A percentile compares a stretch with the other conserved stretches of the same genome.
Evolutionary conservation across 2,797 vertebrate genomes (phyloP).

Genomic region (Malacoctenus gilli): DNA sequence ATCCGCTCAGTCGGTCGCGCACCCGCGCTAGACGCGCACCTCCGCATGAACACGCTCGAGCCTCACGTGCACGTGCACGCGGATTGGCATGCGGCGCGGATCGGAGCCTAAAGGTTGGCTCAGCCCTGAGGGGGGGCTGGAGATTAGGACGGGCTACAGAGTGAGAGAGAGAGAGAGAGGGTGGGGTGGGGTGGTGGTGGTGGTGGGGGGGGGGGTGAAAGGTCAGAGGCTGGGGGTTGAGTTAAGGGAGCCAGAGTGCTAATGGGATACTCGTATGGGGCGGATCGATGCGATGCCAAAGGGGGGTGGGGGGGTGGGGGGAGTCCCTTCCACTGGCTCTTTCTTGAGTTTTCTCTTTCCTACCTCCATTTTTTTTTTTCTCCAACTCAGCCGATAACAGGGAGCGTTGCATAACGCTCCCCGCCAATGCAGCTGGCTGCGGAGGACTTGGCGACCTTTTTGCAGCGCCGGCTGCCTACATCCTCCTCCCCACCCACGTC

Average conservation of each 20-base stretch:
- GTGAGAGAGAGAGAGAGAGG: slow-evolving; percentile 52
- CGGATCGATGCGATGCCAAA: neutral
- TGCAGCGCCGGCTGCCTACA: slow-evolving; percentile 13
- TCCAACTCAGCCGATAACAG: slow-evolving; percentile 3
- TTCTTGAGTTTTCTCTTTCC: slow-evolving; percentile 4
- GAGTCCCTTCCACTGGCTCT: neutral
- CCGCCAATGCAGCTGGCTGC: slow-evolving; percentile 5
- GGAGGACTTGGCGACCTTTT: slow-evolving; percentile 52
- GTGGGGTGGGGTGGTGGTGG: slow-evolving; percentile 1
- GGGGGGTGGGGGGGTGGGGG: no score
- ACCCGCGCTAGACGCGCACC: no score
- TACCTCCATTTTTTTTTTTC: slow-evolving; percentile 11
- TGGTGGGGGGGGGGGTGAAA: neutral
- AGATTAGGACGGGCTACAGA: no score
- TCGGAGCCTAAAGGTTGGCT: no score
- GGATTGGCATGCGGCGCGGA: no score
- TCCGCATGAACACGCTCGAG: no score
- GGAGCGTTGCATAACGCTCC: slow-evolving; percentile 10
- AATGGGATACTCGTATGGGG: slow-evolving; percentile 32
- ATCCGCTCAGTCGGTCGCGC: no score
- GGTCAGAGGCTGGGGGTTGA: slow-evolving; percentile 43
- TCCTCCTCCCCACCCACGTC: slow-evolving; percentile 34
- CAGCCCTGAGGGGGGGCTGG: no score
- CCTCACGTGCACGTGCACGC: no score
- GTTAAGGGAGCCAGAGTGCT: slow-evolving; percentile 3